Base-by-base conservation (phyloP, 37 sponge, comb jelly and placozoan species). In the Dysidea cf. avara region DNA sequence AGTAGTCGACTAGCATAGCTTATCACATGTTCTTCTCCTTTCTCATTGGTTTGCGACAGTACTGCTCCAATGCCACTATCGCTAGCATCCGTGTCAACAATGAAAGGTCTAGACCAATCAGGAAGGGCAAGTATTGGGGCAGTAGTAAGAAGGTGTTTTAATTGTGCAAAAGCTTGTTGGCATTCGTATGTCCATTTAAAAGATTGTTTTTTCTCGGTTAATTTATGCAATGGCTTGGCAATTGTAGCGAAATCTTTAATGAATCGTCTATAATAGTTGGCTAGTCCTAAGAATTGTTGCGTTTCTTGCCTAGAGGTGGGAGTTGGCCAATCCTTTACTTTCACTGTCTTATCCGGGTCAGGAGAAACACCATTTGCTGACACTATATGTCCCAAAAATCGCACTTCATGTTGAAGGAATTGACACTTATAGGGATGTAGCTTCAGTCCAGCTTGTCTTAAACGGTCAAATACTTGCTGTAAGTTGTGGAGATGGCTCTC, bases 111-210 rank as follows among this genome's bases (percentile, higher is more conserved):
- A n/a, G n/a, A n/a, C n/a, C n/a, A n/a, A n/a, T n/a, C 39, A 29
- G 70, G 80, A 50, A 48, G 57, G 24, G 80, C 69, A 30, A 79
- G 62, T 20, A 79, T 79, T 22, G 80, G 80, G n/a, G 80, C 69
- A 25, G 7, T 69, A n/a, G 40, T 26, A 22, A 79, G 51, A 11
- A 17, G 61, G 11, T 58, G 28, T 16, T 69, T 68, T 36, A 69
- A 61, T 24, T 56, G 30, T 13, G 68, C 51, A 39, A 79, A 79
- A n/a, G 80, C 69, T 24, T 40, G 30, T 50, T 68, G 49, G 36
- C 80, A 79, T 4, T 60, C 7, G 47, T 21, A 2, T 12, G 60
- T 69, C 80, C 80, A 79, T 3, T 47, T 3, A 35, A 69, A 79
- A 3, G 7, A 32, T 36, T 26, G 32, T 3, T 35, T 22, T 51